phyloP scores from a whole-genome alignment of 2,797 vertebrate genomes.

The Gallinago solitaria region DNA sequence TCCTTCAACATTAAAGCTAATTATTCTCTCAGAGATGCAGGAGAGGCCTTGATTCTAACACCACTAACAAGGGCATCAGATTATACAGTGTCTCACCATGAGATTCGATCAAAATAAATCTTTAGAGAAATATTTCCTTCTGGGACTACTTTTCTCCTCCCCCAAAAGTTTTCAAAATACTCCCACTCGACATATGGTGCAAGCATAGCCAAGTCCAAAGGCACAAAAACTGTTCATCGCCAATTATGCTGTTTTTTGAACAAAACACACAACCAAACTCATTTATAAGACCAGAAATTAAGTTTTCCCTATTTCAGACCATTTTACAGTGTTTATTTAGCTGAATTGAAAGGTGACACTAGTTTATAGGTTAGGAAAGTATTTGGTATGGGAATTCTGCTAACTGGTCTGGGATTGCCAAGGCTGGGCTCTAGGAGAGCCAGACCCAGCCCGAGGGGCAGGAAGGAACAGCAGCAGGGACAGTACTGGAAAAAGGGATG shows the following conservation, averaged over 20 bases:
- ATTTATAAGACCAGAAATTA: background rate
- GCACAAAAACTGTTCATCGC: background rate
- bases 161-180: background rate
- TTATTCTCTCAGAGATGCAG: background rate
- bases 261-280: background rate
- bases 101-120: background rate
- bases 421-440: background rate
- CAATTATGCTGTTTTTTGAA: rapidly evolving
- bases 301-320: background rate
- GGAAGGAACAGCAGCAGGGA: background rate
- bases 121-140: background rate
- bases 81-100: background rate
- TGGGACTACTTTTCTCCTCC: background rate
- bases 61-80: background rate
- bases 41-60: background rate
- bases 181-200: background rate
- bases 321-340: background rate
- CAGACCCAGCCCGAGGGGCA: background rate
- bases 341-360: background rate
- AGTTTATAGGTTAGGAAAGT: background rate
- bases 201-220: background rate
- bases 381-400: background rate
- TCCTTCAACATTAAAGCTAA: background rate
- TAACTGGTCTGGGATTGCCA: background rate
- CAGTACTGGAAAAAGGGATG: background rate